phyloP scores from a whole-genome alignment of 2,888 invertebrate species.

The Hirudinaria manillensis region DNA sequence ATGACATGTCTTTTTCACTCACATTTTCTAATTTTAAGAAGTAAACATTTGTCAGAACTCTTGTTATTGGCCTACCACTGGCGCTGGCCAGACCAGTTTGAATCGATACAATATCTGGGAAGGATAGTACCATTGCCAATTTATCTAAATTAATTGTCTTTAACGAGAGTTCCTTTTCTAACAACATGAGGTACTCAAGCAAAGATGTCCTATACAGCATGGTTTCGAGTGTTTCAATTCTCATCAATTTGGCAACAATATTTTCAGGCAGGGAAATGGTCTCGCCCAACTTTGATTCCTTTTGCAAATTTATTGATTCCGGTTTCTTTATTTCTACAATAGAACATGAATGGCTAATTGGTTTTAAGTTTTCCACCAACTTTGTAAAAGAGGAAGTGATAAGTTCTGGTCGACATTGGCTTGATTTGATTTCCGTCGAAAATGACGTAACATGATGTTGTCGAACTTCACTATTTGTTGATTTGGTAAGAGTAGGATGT shows the following conservation, averaged over 20 bases:
- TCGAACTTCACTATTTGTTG: background rate
- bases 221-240: conserved; percentile 23
- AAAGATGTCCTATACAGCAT: conserved; percentile 27
- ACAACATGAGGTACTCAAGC: conserved; percentile 25
- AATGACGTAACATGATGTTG: background rate
- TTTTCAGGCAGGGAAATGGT: conserved; percentile 25
- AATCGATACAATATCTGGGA: conserved; percentile 22
- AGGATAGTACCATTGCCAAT: conserved; percentile 13
- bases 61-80: conserved; percentile 8
- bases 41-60: conserved; percentile 26
- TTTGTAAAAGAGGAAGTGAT: conserved; percentile 20
- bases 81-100: conserved; percentile 12
- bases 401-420: conserved; percentile 8
- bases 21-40: conserved; percentile 23
- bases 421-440: background rate
- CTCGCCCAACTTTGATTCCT: conserved; percentile 10
- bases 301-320: conserved; percentile 16
- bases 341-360: conserved; percentile 25
- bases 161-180: conserved; percentile 24
- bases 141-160: conserved; percentile 23
- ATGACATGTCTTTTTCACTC: background rate
- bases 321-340: conserved; percentile 20
- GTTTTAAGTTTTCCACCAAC: conserved; percentile 26
- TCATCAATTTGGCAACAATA: conserved; percentile 10
- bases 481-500: conserved; percentile 17